Evolutionary conservation across 2,113 vertebrate species (phyloP), one percentile per base, ranked within the genome.

Genomic region (Pristiophorus japonicus): DNA sequence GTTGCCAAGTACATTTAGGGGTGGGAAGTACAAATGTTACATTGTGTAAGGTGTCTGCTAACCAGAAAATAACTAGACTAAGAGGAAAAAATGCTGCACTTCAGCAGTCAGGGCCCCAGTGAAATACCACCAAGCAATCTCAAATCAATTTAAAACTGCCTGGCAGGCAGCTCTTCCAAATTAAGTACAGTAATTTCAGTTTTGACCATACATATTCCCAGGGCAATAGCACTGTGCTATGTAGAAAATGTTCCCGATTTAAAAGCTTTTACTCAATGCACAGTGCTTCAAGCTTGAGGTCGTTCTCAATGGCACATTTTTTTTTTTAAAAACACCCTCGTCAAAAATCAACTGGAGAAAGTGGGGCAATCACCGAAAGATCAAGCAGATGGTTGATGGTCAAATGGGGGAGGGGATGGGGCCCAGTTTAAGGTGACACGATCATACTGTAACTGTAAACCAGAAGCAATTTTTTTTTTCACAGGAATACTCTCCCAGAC

Each of bases 111-210:
- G 24, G 4, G 45, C 7, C 12, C 20, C 11, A 67, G 42, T 73
- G 93, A 94, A 93, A 94, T 73, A 51, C 38, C 42, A 94, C 93
- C 12, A 73, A 27, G 93, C 66, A 70, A 94, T 94, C 93, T 94
- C 93, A 94, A 47, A 8, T 70, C 93, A 47, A 67, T 70, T 70
- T 67, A 45, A 16, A 94, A 51, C 14, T 30, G 65, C 66, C 93
- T 73, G n/a, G 38, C 42, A 94, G n/a, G 38, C 42, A 94, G 66
- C 45, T 73, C 42, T 51, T 51, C 42, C 45, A 51, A 30, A 94
- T 70, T 70, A 94, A 94, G 65, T 30, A 27, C 66, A 70, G 27
- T 73, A 70, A 70, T 94, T 94, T 94, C 92, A 94, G 11, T 1
- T 94, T 18, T 94, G 93, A 51, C 93, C 45, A 70, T 34, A 34